Percentiles rank a stretch among this genome's conserved stretches.
phyloP scores from a whole-genome alignment of 2,113 vertebrate species.

The Bufo bufo region DNA sequence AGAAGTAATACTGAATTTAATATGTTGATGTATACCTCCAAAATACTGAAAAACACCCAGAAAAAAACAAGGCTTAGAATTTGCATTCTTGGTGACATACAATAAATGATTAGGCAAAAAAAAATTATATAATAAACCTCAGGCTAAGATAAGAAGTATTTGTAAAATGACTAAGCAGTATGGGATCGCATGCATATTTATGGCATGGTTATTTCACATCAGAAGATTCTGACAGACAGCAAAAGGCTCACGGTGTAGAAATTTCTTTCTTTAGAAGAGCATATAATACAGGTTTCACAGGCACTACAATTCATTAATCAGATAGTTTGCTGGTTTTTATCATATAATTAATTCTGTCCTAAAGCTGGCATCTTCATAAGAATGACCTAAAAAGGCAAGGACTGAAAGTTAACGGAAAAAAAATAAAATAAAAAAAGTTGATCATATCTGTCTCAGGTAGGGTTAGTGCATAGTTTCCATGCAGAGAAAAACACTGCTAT shows the following conservation, averaged over 20 bases:
- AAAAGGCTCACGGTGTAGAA: constrained; percentile 97
- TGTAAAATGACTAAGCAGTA: constrained; percentile 91
- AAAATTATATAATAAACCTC: constrained; percentile 73
- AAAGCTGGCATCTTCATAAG: constrained; percentile 89
- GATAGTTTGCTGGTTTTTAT: constrained; percentile 96
- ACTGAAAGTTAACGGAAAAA: constrained; percentile 66
- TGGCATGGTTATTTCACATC: constrained; percentile 93
- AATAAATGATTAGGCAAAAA: constrained; percentile 83
- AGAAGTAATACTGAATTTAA: constrained; percentile 87
- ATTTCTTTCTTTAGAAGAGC: constrained; percentile 90
- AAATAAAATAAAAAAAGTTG: constrained; percentile 69
- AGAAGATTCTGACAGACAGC: constrained; percentile 95
- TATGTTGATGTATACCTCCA: constrained; percentile 82
- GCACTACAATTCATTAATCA: constrained; percentile 98
- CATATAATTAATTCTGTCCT: constrained; percentile 87
- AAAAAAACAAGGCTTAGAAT: constrained; percentile 75
- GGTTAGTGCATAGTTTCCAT: constrained; percentile 98
- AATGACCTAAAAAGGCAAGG: constrained; percentile 88
- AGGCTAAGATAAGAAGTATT: constrained; percentile 86
- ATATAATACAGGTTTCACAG: constrained; percentile 99
- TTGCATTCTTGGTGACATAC: constrained; percentile 82
- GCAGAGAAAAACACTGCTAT: constrained; percentile 93
- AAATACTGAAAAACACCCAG: constrained; percentile 84
- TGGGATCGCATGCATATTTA: constrained; percentile 98
- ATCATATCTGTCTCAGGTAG: constrained; percentile 79